Percentiles rank a stretch among this genome's conserved stretches.
Conservation (phyloP, 1,140 invertebrate genomes). For the Vanessa tameamea region DNA sequence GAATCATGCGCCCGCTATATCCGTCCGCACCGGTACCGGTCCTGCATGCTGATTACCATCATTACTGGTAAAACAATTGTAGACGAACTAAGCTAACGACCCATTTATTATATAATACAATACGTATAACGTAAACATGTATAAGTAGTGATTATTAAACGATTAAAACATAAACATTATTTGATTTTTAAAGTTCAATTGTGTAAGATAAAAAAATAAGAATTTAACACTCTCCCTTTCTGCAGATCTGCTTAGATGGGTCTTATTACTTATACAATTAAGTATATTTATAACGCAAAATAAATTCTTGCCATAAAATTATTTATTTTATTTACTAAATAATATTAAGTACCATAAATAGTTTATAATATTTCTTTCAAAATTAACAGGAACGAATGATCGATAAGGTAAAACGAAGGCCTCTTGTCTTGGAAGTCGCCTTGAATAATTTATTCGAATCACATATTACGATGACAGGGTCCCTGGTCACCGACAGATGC, state of each 20-base stretch:
- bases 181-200: no score
- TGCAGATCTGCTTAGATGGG: no score
- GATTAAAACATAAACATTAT: no score
- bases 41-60: slow-evolving; percentile 55
- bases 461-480: slow-evolving; percentile 36
- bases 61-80: slow-evolving; percentile 49
- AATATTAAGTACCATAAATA: not conserved
- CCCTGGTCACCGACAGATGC: slow-evolving; percentile 35
- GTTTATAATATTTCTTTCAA: not conserved
- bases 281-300: no score
- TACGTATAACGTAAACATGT: not conserved
- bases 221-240: no score
- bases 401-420: slow-evolving; percentile 42
- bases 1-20: slow-evolving; percentile 39
- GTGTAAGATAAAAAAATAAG: no score
- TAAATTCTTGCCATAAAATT: not conserved
- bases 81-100: slow-evolving; percentile 35
- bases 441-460: slow-evolving; percentile 42
- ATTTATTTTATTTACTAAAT: slow-evolving; percentile 5
- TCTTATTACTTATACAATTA: no score
- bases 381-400: slow-evolving; percentile 28
- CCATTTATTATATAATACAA: slow-evolving; percentile 19
- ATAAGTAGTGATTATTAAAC: no score
- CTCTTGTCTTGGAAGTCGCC: slow-evolving; percentile 30
- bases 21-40: slow-evolving; percentile 36